Conservation (phyloP, 2,113 vertebrate genomes). For the Leptosomus discolor region DNA sequence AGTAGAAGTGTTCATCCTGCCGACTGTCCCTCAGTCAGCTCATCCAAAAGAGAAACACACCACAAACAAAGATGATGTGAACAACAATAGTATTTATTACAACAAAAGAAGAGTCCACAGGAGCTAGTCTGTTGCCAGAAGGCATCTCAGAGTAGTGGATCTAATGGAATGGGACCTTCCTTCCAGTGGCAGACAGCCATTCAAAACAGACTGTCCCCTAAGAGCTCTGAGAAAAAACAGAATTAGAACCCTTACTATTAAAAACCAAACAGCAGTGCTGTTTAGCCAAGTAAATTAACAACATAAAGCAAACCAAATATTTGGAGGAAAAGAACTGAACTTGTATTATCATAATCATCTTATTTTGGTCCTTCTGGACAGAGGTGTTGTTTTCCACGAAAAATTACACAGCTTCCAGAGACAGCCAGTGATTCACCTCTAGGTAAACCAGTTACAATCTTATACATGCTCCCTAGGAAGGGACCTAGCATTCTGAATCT, state of each 20-base stretch:
- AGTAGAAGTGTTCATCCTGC: background rate
- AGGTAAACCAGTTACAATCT: background rate
- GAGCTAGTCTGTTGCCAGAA: background rate
- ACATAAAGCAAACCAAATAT: background rate
- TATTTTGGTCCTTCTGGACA: background rate
- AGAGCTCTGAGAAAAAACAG: background rate
- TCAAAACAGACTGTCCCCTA: background rate
- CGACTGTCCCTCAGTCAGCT: background rate
- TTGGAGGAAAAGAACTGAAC: background rate
- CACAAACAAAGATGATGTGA: background rate
- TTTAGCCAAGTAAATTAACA: background rate
- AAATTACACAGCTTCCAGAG: background rate
- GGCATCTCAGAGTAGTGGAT: background rate
- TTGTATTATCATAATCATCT: background rate
- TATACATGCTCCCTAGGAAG: background rate
- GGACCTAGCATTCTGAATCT: background rate
- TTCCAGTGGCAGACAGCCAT: background rate
- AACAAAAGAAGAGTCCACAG: background rate
- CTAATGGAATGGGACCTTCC: background rate
- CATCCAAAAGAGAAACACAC: background rate
- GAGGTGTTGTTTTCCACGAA: background rate
- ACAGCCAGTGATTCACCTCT: background rate
- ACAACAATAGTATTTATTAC: background rate
- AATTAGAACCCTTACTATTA: background rate
- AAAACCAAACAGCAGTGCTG: background rate